A percentile compares a stretch with the other conserved stretches of the same genome.
Conservation (phyloP, 2,888 invertebrate genomes). For the Desoria tigrina region DNA sequence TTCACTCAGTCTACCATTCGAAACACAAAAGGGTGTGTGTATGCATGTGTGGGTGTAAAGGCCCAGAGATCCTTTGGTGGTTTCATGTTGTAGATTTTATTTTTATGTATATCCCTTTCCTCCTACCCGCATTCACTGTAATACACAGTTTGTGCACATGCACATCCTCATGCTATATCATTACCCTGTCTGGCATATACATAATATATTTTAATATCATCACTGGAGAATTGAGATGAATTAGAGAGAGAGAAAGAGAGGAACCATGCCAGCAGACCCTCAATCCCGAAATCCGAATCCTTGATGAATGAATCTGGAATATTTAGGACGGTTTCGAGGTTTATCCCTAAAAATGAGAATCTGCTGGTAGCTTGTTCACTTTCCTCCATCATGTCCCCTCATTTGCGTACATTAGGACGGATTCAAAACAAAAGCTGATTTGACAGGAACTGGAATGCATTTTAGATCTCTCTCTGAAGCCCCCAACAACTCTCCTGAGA, state of each 20-base stretch:
- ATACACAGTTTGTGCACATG: too few species aligned
- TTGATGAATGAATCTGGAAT: conserved; percentile 22
- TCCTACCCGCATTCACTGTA: too few species aligned
- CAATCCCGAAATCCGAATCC: conserved; percentile 3
- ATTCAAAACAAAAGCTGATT: too few species aligned
- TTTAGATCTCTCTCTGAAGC: too few species aligned
- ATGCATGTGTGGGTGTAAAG: conserved; percentile 20
- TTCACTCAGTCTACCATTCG: conserved; percentile 22
- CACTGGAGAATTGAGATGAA: background rate
- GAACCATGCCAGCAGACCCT: background rate
- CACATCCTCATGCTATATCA: too few species aligned
- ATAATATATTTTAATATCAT: too few species aligned
- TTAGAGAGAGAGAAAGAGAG: background rate
- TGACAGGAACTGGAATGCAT: too few species aligned
- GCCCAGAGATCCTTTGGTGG: background rate
- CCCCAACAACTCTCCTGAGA: too few species aligned
- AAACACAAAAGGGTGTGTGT: conserved; percentile 10
- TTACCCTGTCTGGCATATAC: too few species aligned
- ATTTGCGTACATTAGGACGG: too few species aligned
- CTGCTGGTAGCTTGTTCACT: conserved; percentile 4
- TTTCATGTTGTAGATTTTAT: background rate
- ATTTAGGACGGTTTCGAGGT: conserved; percentile 41
- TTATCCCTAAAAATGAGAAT: conserved; percentile 38
- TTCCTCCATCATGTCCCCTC: too few species aligned
- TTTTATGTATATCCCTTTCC: too few species aligned